Evolutionary conservation across 2,113 vertebrate species (phyloP).

Genomic region (Chaenogobius annularis): DNA sequence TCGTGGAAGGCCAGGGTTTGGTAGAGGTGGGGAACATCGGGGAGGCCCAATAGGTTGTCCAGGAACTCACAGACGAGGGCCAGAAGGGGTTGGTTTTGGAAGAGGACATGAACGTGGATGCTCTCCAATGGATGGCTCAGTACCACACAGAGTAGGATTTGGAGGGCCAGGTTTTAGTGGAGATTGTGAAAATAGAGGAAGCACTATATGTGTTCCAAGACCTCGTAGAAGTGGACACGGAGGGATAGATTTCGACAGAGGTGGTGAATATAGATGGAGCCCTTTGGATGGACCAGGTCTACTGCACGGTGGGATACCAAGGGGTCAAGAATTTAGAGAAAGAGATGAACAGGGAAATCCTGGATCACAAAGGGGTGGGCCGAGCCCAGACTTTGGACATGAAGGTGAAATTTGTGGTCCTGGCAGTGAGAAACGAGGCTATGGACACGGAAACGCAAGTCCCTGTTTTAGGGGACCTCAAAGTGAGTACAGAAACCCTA

Average conservation of each 20-base stretch:
- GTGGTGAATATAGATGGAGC: background rate
- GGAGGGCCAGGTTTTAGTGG: background rate
- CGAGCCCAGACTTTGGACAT: background rate
- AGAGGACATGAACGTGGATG: background rate
- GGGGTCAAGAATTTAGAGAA: constrained; percentile 10
- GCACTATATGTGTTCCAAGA: background rate
- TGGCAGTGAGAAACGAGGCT: constrained; percentile 4
- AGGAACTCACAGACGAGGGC: background rate
- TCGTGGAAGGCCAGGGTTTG: background rate
- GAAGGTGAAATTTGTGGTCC: background rate
- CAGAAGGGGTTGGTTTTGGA: background rate
- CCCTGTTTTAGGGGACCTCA: constrained; percentile 23
- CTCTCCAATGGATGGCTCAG: background rate
- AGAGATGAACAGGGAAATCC: constrained; percentile 2
- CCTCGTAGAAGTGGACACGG: background rate
- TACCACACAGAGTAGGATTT: background rate
- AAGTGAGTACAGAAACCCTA: constrained; percentile 30
- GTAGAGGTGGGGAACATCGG: background rate
- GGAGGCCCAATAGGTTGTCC: background rate
- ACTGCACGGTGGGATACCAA: background rate
- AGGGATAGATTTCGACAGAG: background rate
- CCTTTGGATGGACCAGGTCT: background rate
- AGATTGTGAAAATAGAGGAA: background rate
- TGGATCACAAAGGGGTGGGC: constrained; percentile 2
- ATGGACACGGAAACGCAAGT: constrained; percentile 17